These are phyloP conservation scores for Leptinotarsa haldemani DNA, from an alignment of 2,888 invertebrate genomes.

Conservation along the genomic window DNA sequence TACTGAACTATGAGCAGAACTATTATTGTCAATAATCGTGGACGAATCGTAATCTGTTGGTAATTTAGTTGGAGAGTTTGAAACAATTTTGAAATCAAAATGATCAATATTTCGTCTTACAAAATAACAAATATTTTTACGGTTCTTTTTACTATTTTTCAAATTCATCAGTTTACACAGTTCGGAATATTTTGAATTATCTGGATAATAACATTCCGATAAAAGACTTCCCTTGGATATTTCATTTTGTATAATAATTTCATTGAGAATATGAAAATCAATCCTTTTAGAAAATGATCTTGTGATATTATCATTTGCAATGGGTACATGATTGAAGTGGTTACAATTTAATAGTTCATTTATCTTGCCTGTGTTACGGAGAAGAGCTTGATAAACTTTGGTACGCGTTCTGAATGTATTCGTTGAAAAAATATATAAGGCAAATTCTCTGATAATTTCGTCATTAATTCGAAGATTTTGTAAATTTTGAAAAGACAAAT, in stretches of 20 bases:
- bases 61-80: not conserved
- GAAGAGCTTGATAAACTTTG: conserved; percentile 4
- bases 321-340: not conserved
- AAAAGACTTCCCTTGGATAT: conserved; percentile 3
- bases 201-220: conserved; percentile 9
- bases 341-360: conserved; percentile 10
- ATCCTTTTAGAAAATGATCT: not conserved
- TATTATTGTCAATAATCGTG: not conserved
- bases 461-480: conserved; percentile 10
- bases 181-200: conserved; percentile 11
- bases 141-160: no score
- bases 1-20: not conserved
- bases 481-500: conserved; percentile 13
- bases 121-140: no score
- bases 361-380: conserved; percentile 12
- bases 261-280: conserved; percentile 6
- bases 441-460: conserved; percentile 8
- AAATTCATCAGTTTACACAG: conserved; percentile 22
- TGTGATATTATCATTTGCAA: not conserved
- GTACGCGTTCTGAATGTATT: conserved; percentile 10
- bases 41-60: not conserved
- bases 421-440: not conserved
- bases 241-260: not conserved
- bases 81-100: conserved; percentile 3
- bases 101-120: conserved; percentile 19